Evolutionary conservation across 1,140 invertebrate genomes (phyloP), one percentile per base, ranked within the genome.

Genomic region (Palaemon carinicauda): DNA sequence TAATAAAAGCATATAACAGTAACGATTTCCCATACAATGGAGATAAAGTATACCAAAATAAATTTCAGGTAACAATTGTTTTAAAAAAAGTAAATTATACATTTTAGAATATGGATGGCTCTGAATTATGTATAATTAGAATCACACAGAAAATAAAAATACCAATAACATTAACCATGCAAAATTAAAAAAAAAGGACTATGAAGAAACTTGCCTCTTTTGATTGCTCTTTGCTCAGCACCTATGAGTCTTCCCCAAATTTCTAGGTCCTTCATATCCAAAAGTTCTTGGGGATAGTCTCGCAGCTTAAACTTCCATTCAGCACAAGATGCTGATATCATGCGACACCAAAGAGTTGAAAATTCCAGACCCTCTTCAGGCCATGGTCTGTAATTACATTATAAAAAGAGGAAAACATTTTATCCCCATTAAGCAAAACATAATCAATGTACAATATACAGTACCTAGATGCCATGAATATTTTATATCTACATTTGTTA

Each of bases 271-370:
- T 95, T 94, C 51, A 98, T 95, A 87, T 96, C 94, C 56, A 98
- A 92, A 91, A 98, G 93, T 1, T 97, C 96, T 90, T 98, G 97
- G 0, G 98, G 97, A 91, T 99, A 99, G 92, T 99, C 98, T n/a
- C 98, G 93, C 81, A 99, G 93, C 77, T 96, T 94, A 83, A 98
- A 94, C 89, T 95, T 95, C 95, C 97, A 98, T 90, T 95, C 95
- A 29, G 94, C 93, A 89, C 97, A 96, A 88, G 95, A 95, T 7
- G 96, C 93, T 78, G 94, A 94, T 15, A 99, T 94, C 53, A 94
- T 94, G 12, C 98, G 94, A 89, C 97, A 98, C 98, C 98, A 99
- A 4, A 99, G 92, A 0, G 97, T 98, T 0, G 94, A 94, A 92
- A 99, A 99, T 90, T 98, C 96, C 3, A 98, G 90, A 3, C 94